Percentiles rank a stretch among this genome's conserved stretches.
phyloP scores from a whole-genome alignment of 2,888 invertebrate species.

The Gnatocerus cornutus region DNA sequence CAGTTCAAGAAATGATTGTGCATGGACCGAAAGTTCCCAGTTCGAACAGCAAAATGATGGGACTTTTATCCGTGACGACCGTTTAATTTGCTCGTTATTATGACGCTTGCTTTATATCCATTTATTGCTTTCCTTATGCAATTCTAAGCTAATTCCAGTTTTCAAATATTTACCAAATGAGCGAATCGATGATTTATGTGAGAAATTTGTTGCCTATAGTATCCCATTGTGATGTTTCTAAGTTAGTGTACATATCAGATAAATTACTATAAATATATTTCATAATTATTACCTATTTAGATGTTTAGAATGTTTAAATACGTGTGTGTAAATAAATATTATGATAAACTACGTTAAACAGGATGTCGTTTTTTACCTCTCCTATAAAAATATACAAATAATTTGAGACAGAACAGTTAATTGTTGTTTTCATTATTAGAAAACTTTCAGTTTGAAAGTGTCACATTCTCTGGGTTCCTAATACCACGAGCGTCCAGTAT shows the following conservation, averaged over 20 bases:
- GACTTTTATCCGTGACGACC: slow-evolving; percentile 74
- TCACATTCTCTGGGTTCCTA: slow-evolving; percentile 1
- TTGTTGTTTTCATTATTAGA: no score
- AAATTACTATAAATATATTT: slow-evolving; percentile 55
- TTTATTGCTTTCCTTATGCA: slow-evolving; percentile 51
- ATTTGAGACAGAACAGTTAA: background rate
- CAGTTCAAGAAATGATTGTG: slow-evolving; percentile 76
- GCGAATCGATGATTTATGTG: slow-evolving; percentile 47
- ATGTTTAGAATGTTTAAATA: slow-evolving; percentile 50
- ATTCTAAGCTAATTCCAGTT: slow-evolving; percentile 52
- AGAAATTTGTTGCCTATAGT: slow-evolving; percentile 57
- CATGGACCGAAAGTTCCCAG: slow-evolving; percentile 70
- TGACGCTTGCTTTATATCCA: slow-evolving; percentile 49
- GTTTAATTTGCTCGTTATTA: slow-evolving; percentile 67
- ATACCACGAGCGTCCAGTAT: background rate
- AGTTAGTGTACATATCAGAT: slow-evolving; percentile 65
- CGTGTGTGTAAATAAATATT: slow-evolving; percentile 52
- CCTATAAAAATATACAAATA: background rate
- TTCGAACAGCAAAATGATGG: slow-evolving; percentile 73
- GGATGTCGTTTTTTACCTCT: background rate
- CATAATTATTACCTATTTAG: slow-evolving; percentile 53
- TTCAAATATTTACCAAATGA: slow-evolving; percentile 50
- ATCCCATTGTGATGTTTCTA: slow-evolving; percentile 64
- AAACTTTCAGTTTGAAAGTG: no score
- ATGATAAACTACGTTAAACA: slow-evolving; percentile 45